Evolutionary conservation across 2,888 invertebrate species (phyloP), one percentile per base, ranked within the genome.

Genomic region (Catocala sponsa): DNA sequence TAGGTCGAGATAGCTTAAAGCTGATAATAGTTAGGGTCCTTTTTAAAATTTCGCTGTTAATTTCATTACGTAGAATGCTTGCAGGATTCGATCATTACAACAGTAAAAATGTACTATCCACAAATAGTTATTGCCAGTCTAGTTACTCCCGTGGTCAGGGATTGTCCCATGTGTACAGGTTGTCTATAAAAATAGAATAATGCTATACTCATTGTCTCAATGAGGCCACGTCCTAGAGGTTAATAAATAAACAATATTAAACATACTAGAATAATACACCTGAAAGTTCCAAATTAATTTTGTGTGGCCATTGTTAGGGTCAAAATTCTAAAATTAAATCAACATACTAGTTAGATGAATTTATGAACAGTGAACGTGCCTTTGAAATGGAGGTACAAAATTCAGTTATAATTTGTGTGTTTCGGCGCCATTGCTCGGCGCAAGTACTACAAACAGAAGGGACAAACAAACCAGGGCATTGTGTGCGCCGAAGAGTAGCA

Each of bases 371-470:
- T 65, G 60, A 58, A 68, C 70, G 63, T 70, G 73, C 72, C 74
- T 79, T 74, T 79, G 80, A 82, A 81, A 80, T 83, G 76, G 73
- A 72, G 84, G 82, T 81, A 84, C 82, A 85, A 89, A 89, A 87
- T 89, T 85, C 81, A 85, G 87, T 86, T 85, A 84, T 85, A 88
- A 87, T 88, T 87, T 85, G 86, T 84, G 83, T 82, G 83, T 88
- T 87, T 82, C 82, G 71, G 74, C 76, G 80, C 73, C 73, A 74
- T 82, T 79, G 74, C 78, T 71, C 80, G 75, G 53, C 41, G 62
- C 61, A 68, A 72, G 80, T 80, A 79, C 64, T 68, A 82, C 87
- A 89, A 90, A 91, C 89, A 89, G 79, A 76, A 78, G 77, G 81
- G 84, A 83, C 85, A 89, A 90, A 91, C 90, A 90, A 80, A 81